Evolutionary conservation across 2,113 vertebrate genomes (phyloP).

Genomic region (Stercorarius parasiticus): DNA sequence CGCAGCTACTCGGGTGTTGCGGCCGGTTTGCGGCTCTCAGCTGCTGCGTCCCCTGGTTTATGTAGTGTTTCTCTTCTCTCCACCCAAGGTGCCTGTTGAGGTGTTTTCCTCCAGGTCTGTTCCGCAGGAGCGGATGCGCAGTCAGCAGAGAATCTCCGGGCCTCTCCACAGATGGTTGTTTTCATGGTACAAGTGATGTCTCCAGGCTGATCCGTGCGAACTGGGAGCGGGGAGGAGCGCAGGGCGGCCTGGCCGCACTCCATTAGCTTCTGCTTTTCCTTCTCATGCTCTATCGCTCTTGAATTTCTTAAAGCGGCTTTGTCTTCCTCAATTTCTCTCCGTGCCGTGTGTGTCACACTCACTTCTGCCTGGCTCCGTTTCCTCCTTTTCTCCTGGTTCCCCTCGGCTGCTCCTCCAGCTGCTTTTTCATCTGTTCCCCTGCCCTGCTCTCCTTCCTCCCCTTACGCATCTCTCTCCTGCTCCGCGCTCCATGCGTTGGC

Average conservation of each 20-base stretch:
- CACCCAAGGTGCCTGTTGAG: background rate
- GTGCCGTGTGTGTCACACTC: rapidly evolving
- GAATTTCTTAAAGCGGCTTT: background rate
- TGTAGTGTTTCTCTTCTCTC: background rate
- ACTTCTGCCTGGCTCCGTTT: background rate
- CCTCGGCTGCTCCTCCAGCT: background rate
- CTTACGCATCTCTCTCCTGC: background rate
- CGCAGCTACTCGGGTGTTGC: background rate
- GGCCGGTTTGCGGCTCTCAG: background rate
- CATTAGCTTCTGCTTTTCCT: background rate
- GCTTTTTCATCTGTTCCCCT: background rate
- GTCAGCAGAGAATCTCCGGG: background rate
- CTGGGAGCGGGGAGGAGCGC: background rate
- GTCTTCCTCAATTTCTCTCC: background rate
- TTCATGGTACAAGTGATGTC: background rate
- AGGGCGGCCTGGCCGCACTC: background rate
- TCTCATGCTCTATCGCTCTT: background rate
- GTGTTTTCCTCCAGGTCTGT: background rate
- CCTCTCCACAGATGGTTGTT: background rate
- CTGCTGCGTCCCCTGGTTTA: background rate
- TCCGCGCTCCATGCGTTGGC: rapidly evolving
- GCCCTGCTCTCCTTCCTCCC: background rate
- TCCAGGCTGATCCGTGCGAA: background rate
- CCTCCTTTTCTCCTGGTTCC: background rate
- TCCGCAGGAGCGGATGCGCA: background rate